Base-by-base conservation (phyloP, 2,888 invertebrate genomes). In the Coenonympha glycerion region DNA sequence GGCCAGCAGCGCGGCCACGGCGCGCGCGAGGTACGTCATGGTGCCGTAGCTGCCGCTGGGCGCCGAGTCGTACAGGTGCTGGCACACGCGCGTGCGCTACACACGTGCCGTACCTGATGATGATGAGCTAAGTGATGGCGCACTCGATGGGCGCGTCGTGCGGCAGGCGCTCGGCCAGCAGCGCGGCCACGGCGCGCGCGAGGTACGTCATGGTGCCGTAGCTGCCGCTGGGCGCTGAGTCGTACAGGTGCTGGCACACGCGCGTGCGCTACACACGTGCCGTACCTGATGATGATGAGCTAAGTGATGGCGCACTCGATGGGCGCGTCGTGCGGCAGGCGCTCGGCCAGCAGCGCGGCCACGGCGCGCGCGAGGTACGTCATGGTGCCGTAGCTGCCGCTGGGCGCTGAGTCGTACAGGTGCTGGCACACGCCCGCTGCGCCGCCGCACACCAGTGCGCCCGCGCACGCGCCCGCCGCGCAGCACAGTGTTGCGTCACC, bases 141-240 rank as follows among this genome's bases (percentile, higher is more conserved):
- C 96, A 96, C 71, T 96, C 95, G 55, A 95, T 87, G 64, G 94
- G 93, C 9, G 92, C 92, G 58, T 92, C 90, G 62, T 90, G 90
- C 5, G 95, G 94, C 18, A 98, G n/a, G n/a, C n/a, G n/a, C n/a
- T n/a, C n/a, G n/a, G n/a, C n/a, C n/a, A n/a, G n/a, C n/a, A n/a
- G n/a, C n/a, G n/a, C n/a, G n/a, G n/a, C n/a, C n/a, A n/a, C n/a
- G n/a, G n/a, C n/a, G 60, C 95, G 89, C 31, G 96, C 94, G 66
- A 99, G 90, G 71, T 99, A 99, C 0, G 98, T 97, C 95, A 99
- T 98, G 41, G 98, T 98, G 56, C 99, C 99, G 79, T 91, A 98
- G 68, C 98, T 98, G 47, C 95, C 95, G 74, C 98, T n/a, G n/a
- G n/a, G n/a, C n/a, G n/a, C n/a, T n/a, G n/a, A n/a, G n/a, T n/a